A percentile compares a stretch with the other conserved stretches of the same genome.
Evolutionary conservation across 1,140 invertebrate genomes (phyloP).

Genomic region (Drosophila oshimai): DNA sequence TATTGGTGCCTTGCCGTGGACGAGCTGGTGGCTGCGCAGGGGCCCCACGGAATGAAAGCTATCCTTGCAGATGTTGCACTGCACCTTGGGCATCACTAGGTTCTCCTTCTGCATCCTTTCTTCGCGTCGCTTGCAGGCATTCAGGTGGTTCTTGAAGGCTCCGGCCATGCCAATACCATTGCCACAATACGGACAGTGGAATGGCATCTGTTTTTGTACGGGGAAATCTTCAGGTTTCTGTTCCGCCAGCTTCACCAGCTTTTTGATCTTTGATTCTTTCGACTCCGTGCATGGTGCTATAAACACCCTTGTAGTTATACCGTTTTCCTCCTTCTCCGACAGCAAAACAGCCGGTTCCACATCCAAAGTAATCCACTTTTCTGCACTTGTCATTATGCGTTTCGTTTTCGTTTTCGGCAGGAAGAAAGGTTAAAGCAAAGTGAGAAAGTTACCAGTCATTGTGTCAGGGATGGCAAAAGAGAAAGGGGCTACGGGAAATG

Average conservation of each 20-base stretch:
- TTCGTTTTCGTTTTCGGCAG: not conserved
- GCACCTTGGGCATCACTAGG: not conserved
- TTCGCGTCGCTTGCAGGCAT: not conserved
- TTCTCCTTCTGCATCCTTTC: not conserved
- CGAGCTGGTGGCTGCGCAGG: not conserved
- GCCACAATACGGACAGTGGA: constrained; percentile 1
- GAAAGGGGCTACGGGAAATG: not conserved
- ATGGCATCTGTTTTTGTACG: not conserved
- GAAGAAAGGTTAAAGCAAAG: not conserved
- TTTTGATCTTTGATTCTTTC: not conserved
- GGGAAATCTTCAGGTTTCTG: not conserved
- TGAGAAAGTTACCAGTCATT: not conserved
- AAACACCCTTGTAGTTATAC: constrained; percentile 1
- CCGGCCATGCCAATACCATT: not conserved
- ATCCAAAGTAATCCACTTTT: not conserved
- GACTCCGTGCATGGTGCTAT: not conserved
- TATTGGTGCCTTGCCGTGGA: not conserved
- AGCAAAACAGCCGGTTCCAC: not conserved
- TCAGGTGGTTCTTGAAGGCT: constrained; percentile 8
- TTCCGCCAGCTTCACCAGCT: not conserved
- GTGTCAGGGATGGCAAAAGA: not conserved
- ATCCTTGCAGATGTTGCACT: not conserved
- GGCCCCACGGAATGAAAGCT: not conserved
- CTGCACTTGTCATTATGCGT: constrained; percentile 1
- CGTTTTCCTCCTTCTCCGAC: constrained; percentile 11